Conservation (phyloP, 30 jellyfish, hydroid and myxozoan species). For the Pseudorhiza aurosa region DNA sequence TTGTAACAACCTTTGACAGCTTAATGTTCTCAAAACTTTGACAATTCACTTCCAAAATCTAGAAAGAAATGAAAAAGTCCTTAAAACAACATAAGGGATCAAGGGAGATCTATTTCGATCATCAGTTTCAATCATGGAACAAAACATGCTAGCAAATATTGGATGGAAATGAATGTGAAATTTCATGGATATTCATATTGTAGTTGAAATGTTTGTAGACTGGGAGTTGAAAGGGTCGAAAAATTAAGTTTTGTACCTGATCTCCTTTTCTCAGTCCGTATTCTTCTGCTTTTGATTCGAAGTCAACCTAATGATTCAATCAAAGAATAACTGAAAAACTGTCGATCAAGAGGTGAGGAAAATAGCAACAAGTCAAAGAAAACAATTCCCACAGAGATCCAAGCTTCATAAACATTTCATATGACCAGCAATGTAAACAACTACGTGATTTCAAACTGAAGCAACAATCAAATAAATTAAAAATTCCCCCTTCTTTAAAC, state of each 20-base stretch:
- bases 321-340: neutral
- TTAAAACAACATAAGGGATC: too few relatives aligned
- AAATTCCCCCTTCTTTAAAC: too few relatives aligned
- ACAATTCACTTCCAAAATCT: slow-evolving; percentile 89
- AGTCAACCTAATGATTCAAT: slow-evolving; percentile 49
- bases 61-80: too few relatives aligned
- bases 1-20: slow-evolving; percentile 50
- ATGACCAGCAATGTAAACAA: too few relatives aligned
- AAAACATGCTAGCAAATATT: neutral
- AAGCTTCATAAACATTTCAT: too few relatives aligned
- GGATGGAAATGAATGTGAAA: neutral
- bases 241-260: slow-evolving; percentile 46
- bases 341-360: neutral
- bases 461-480: too few relatives aligned
- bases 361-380: neutral
- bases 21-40: slow-evolving; percentile 82
- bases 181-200: neutral
- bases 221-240: neutral
- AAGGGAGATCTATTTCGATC: too few relatives aligned
- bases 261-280: slow-evolving; percentile 93
- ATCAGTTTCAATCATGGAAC: too few relatives aligned
- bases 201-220: neutral
- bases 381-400: neutral
- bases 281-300: slow-evolving; percentile 81
- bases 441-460: too few relatives aligned